phyloP scores from a whole-genome alignment of 2,888 invertebrate genomes.

The Frankliniella fusca region DNA sequence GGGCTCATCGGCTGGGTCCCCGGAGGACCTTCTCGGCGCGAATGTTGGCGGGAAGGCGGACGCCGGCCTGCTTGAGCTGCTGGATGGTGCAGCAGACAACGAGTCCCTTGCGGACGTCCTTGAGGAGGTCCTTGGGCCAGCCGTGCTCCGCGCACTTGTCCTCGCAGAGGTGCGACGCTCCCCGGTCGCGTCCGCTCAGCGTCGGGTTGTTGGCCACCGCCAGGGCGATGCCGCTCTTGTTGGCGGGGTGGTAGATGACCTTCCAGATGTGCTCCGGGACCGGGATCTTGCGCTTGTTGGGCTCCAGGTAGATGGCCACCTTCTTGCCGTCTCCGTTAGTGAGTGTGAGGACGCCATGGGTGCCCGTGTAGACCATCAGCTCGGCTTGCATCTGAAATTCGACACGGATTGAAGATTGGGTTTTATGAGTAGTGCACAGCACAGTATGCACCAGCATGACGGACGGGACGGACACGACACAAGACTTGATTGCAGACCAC shows the following conservation, averaged over 20 bases:
- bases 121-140: background rate
- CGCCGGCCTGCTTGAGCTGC: slow-evolving; percentile 23
- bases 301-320: slow-evolving; percentile 46
- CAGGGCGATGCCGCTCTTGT: slow-evolving; percentile 21
- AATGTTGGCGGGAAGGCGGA: background rate
- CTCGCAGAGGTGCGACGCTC: slow-evolving; percentile 7
- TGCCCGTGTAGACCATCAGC: slow-evolving; percentile 48
- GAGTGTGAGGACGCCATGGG: slow-evolving; percentile 46
- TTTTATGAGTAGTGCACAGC: background rate
- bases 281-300: slow-evolving; percentile 43
- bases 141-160: slow-evolving; percentile 17
- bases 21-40: background rate
- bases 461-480: background rate
- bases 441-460: no score
- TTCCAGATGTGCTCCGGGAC: slow-evolving; percentile 51
- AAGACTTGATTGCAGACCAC: no score
- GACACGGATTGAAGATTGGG: background rate
- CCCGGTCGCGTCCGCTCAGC: background rate
- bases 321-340: slow-evolving; percentile 43
- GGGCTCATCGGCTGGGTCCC: background rate
- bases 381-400: slow-evolving; percentile 40
- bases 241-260: slow-evolving; percentile 30
- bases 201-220: slow-evolving; percentile 11
- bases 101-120: background rate
- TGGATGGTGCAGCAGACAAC: slow-evolving; percentile 1